These are phyloP conservation scores for Melanaphis sacchari DNA, from an alignment of 1,140 invertebrate genomes.

Conservation along the genomic window DNA sequence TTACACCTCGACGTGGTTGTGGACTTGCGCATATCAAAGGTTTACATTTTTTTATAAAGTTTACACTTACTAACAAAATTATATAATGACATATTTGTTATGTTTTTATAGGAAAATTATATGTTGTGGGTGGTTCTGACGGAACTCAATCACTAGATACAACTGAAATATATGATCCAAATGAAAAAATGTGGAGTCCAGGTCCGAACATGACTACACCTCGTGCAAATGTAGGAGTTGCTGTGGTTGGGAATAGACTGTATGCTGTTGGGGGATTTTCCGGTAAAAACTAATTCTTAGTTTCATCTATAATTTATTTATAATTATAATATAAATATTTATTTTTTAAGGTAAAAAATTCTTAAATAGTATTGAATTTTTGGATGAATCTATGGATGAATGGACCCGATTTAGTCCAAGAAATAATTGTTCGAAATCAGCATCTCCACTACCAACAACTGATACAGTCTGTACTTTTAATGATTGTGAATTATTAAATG, in stretches of 20 bases:
- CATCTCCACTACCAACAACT: slow-evolving; percentile 24
- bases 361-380: slow-evolving; percentile 82
- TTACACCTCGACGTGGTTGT: slow-evolving; percentile 73
- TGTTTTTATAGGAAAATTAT: slow-evolving; percentile 67
- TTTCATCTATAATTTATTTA: neutral
- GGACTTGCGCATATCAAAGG: slow-evolving; percentile 72
- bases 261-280: slow-evolving; percentile 83
- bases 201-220: slow-evolving; percentile 75
- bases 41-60: slow-evolving; percentile 60
- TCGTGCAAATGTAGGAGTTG: slow-evolving; percentile 76
- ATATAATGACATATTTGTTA: neutral
- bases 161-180: slow-evolving; percentile 74
- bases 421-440: slow-evolving; percentile 50
- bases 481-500: slow-evolving; percentile 44
- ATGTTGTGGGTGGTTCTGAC: slow-evolving; percentile 76
- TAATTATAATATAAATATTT: neutral
- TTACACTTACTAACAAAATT: neutral
- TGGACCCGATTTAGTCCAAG: slow-evolving; percentile 73
- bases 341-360: slow-evolving; percentile 72
- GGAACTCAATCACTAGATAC: slow-evolving; percentile 74
- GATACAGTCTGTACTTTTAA: slow-evolving; percentile 21
- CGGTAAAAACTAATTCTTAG: slow-evolving; percentile 64
- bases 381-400: slow-evolving; percentile 74
- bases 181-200: slow-evolving; percentile 69
- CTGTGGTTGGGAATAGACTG: slow-evolving; percentile 73